These are phyloP conservation scores for Thyatira batis DNA, from an alignment of 2,888 invertebrate genomes.

Conservation along the genomic window DNA sequence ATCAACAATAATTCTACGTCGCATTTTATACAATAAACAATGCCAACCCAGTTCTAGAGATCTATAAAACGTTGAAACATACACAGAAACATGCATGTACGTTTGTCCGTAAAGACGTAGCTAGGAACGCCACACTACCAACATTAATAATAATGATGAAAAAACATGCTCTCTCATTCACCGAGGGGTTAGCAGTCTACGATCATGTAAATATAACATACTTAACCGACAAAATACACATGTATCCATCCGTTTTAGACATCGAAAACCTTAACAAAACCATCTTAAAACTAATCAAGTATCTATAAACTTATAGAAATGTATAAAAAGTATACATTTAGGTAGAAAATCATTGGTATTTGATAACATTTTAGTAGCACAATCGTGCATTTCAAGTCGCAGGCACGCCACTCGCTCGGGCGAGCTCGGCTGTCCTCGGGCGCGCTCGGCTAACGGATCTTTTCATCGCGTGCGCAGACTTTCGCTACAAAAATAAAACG, in stretches of 20 bases:
- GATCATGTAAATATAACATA: constrained; percentile 58
- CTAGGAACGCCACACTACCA: constrained; percentile 47
- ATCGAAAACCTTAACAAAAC: background rate
- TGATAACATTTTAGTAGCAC: constrained; percentile 29
- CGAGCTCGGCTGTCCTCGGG: constrained; percentile 62
- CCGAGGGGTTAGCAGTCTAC: constrained; percentile 73
- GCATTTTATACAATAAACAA: too few species aligned
- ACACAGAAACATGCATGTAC: constrained; percentile 19
- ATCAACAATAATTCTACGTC: too few species aligned
- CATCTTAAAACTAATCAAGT: constrained; percentile 25
- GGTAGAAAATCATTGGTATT: constrained; percentile 15
- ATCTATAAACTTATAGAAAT: constrained; percentile 21
- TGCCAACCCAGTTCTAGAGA: too few species aligned
- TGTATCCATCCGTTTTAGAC: background rate
- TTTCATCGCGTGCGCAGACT: constrained; percentile 65
- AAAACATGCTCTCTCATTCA: constrained; percentile 59
- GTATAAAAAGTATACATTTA: constrained; percentile 21
- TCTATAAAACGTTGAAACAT: too few species aligned
- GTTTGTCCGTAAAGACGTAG: constrained; percentile 28
- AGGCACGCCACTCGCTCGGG: constrained; percentile 44
- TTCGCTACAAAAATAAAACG: constrained; percentile 79
- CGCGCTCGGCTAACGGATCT: constrained; percentile 74
- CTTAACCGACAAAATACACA: background rate
- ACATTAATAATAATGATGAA: constrained; percentile 79
- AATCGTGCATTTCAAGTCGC: constrained; percentile 54